Evolutionary conservation across 2,888 invertebrate species (phyloP), one percentile per base, ranked within the genome.

Genomic region (Troilus luridus): DNA sequence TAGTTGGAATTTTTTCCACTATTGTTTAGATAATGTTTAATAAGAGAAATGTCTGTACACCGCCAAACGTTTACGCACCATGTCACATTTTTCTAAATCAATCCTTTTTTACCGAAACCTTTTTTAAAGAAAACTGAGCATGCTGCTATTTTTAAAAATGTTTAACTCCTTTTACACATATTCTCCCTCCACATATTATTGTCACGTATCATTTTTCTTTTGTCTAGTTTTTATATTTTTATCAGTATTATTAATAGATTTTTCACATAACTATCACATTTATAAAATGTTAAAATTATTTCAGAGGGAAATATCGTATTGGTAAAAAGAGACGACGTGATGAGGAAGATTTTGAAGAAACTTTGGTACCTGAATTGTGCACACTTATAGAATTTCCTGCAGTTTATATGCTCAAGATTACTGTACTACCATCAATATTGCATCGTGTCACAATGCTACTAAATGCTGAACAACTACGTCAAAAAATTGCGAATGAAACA

Each of bases 281-380:
- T 81, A 41, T 17, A 24, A 58, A 77, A 67, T 59, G 58, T 21
- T 27, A 17, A n/a, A 59, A 77, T 88, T 72, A n/a, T 89, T 92
- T 90, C 77, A 91, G 92, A 85, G 90, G 91, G 11, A 88, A 85
- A 88, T 85, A 90, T 27, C 90, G 89, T n/a, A 67, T 72, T n/a
- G 41, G 72, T 64, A 92, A 88, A 41, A 90, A 90, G 60, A 90
- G 91, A 67, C 90, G 77, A 21, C 92, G 67, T 56, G 91, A 91
- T n/a, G 92, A 91, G 21, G 91, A 91, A 56, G 91, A 91, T 81
- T 92, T 91, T n/a, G 94, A 95, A 0, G 96, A 97, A 93, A 95
- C 97, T 91, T 95, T 99, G 88, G 95, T 99, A 19, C 98, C 99
- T 0, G 99, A 99, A 94, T 95, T 98, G 92, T 98, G 98, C 93